Base-by-base conservation (phyloP, 2,797 vertebrate genomes). In the Lithobates sylvaticus region DNA sequence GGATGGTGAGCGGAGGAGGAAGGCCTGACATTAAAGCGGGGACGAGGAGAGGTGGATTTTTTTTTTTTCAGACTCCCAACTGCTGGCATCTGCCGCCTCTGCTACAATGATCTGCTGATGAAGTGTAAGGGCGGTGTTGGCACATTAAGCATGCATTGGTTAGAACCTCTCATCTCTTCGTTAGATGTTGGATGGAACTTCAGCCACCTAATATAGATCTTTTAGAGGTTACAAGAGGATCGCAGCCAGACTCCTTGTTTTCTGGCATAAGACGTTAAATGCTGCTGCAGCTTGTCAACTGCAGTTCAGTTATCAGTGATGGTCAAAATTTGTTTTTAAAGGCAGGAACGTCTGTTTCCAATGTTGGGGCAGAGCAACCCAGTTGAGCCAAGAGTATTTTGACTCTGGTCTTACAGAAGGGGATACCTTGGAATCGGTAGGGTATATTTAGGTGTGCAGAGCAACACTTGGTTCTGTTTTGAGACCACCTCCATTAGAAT, bases 171-270 rank as follows among this genome's bases (percentile, higher is more conserved):
- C 78, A 70, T 81, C 78, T 70, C 78, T 81, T 68, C 42, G 36
- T 82, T 81, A 81, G 68, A 58, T 80, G 64, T 70, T 70, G 78
- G 78, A 80, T 58, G 79, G 50, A 81, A 73, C 70, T 50, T 80
- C 26, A 81, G 78, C 78, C 68, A 54, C 67, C 72, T 50, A 15
- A 72, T 58, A 6, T 29, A 36, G 26, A 12, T 70, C 67, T 71
- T 70, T 61, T 39, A 4, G 54, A 74, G 34, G 72, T 64, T 47
- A 36, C 72, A 21, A 3, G 44, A 36, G 29, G 10, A 32, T 68
- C 21, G 8, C 54, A n/a, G 12, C 39, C 18, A 58, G 65, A 13
- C 10, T 39, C 23, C 61, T 23, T 8, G 36, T 65, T 27, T 69
- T 36, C 54, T 83, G 71, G 81, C 71, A 67, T 44, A 34, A 26